phyloP scores from a whole-genome alignment of 2,113 vertebrate genomes.

The Tyto alba region DNA sequence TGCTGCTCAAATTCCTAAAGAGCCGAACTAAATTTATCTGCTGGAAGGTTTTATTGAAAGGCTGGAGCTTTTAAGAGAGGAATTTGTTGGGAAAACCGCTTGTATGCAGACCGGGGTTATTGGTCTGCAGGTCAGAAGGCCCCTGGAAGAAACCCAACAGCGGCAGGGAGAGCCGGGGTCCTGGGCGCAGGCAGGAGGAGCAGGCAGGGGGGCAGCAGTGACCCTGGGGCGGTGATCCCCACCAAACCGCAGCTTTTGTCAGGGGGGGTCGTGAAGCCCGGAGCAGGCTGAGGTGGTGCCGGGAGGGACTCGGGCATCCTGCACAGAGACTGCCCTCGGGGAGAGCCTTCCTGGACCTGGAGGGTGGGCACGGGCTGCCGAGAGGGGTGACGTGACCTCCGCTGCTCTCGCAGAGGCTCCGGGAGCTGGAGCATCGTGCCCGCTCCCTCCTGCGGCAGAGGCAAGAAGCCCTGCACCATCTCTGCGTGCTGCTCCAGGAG shows the following conservation, averaged over 20 bases:
- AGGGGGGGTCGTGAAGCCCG: rapidly evolving
- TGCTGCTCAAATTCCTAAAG: not conserved
- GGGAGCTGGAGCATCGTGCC: conserved; percentile 56
- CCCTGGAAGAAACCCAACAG: not conserved
- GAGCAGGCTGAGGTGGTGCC: not conserved
- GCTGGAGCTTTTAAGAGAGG: not conserved
- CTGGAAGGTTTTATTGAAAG: not conserved
- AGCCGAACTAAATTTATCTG: not conserved
- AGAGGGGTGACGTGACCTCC: rapidly evolving
- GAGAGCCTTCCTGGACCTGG: not conserved
- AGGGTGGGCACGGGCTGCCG: rapidly evolving
- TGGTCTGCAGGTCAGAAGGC: not conserved
- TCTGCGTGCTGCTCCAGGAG: conserved; percentile 62
- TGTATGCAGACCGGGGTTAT: not conserved
- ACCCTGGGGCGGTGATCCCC: not conserved
- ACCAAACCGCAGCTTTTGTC: not conserved
- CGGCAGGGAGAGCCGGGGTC: not conserved
- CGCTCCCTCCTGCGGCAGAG: conserved; percentile 55
- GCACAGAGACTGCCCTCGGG: not conserved
- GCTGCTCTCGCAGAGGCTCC: conserved; percentile 50
- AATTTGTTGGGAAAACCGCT: not conserved
- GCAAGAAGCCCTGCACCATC: conserved; percentile 31
- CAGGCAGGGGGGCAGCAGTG: not conserved
- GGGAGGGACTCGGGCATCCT: not conserved
- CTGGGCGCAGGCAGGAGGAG: not conserved